phyloP scores from a whole-genome alignment of 2,113 vertebrate species.

The Charina bottae region DNA sequence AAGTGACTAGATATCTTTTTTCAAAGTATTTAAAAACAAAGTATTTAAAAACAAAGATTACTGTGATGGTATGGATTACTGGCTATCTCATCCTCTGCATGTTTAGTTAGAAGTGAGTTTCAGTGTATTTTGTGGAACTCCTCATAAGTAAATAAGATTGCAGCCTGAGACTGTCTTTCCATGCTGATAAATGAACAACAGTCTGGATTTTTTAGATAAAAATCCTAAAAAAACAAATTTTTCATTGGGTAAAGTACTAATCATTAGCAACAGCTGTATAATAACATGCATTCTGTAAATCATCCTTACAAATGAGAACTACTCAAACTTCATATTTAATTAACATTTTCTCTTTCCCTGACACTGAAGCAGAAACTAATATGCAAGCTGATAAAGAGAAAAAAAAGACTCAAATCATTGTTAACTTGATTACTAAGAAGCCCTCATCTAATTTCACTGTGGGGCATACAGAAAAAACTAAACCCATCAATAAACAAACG shows the following conservation, averaged over 20 bases:
- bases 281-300: constrained; percentile 76
- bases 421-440: constrained; percentile 74
- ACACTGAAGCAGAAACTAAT: constrained; percentile 77
- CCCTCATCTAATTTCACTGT: constrained; percentile 77
- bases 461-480: constrained; percentile 82
- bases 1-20: constrained; percentile 66
- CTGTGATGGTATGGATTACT: constrained; percentile 69
- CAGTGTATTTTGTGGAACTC: background rate
- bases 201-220: constrained; percentile 69
- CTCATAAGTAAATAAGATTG: background rate
- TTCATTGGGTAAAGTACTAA: constrained; percentile 75
- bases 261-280: constrained; percentile 67
- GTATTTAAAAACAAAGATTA: constrained; percentile 68
- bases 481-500: constrained; percentile 83
- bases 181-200: constrained; percentile 65
- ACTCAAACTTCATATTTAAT: constrained; percentile 64
- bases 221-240: constrained; percentile 66
- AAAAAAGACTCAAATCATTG: constrained; percentile 74
- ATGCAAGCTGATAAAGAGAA: constrained; percentile 77
- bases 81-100: background rate
- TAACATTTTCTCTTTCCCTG: constrained; percentile 70
- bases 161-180: constrained; percentile 67
- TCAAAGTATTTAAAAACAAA: constrained; percentile 16
- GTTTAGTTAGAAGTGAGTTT: background rate
- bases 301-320: constrained; percentile 72